These are phyloP conservation scores for Proterorhinus semilunaris DNA, from an alignment of 2,113 vertebrate genomes.

Conservation along the genomic window DNA sequence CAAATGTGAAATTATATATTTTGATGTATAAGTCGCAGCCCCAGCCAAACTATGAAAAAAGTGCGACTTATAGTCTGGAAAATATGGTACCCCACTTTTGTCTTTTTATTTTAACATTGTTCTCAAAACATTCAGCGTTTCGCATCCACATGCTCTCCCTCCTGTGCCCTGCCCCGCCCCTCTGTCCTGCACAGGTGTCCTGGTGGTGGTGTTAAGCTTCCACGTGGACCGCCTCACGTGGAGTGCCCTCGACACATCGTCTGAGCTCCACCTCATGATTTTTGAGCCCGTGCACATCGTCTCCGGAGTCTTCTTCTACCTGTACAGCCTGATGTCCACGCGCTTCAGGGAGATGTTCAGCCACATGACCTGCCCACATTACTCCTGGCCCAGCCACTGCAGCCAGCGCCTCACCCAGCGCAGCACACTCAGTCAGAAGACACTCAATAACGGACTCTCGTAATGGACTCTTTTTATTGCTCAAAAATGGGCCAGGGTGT, in stretches of 20 bases:
- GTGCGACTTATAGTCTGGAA: too few relatives aligned
- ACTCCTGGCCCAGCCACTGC: fast-evolving
- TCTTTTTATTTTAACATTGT: too few relatives aligned
- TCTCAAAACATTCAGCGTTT: too few relatives aligned
- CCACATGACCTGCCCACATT: conserved; percentile 73
- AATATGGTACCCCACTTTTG: too few relatives aligned
- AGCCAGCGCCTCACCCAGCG: conserved; percentile 70
- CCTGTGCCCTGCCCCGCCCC: conserved; percentile 9
- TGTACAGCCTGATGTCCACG: conserved; percentile 94
- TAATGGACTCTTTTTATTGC: neutral
- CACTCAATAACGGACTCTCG: neutral
- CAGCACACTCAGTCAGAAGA: conserved; percentile 66
- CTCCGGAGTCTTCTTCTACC: conserved; percentile 88
- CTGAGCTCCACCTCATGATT: conserved; percentile 63
- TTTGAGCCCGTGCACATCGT: conserved; percentile 82
- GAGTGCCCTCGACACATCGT: conserved; percentile 81
- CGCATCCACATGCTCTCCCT: too few relatives aligned
- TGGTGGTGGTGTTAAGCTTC: conserved; percentile 89
- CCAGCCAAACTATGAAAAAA: too few relatives aligned
- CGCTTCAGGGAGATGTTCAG: conserved; percentile 88
- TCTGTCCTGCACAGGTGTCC: conserved; percentile 70
- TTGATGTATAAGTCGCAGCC: too few relatives aligned
- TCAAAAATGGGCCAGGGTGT: too few relatives aligned
- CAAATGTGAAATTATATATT: too few relatives aligned
- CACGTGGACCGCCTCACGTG: conserved; percentile 88